A percentile compares a stretch with the other conserved stretches of the same genome.
Conservation (phyloP, 1,140 invertebrate genomes). For the Trinorchestia longiramus region DNA sequence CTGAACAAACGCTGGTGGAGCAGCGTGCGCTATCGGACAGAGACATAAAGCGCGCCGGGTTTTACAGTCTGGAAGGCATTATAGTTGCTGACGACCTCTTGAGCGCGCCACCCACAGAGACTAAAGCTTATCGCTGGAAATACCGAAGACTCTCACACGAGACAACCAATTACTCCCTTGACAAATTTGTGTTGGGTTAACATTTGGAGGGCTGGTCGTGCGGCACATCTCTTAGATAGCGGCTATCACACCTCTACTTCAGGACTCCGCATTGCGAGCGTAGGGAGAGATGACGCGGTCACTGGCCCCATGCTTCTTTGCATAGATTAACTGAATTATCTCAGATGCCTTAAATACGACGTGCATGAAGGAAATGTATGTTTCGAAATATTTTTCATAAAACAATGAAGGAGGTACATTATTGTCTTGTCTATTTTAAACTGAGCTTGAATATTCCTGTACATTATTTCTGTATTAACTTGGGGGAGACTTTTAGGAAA, state of each 20-base stretch:
- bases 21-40: neutral
- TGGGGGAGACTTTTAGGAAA: neutral
- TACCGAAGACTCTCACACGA: conserved; percentile 39
- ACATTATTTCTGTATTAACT: neutral
- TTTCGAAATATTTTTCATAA: no score
- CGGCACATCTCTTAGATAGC: conserved; percentile 36
- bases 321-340: conserved; percentile 2
- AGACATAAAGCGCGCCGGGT: neutral
- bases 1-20: neutral
- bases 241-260: neutral
- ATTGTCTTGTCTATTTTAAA: no score
- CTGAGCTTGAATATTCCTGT: neutral
- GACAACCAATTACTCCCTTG: conserved; percentile 51
- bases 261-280: neutral
- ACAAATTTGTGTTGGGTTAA: conserved; percentile 53
- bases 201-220: conserved; percentile 43
- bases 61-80: neutral
- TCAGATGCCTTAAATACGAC: neutral
- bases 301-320: conserved; percentile 34
- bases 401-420: no score
- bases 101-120: conserved; percentile 28
- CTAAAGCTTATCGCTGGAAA: conserved; percentile 27
- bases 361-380: no score
- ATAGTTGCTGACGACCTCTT: conserved; percentile 1
- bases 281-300: neutral